Evolutionary conservation across 2,113 vertebrate genomes (phyloP).

Genomic region (Emydocephalus ijimae): DNA sequence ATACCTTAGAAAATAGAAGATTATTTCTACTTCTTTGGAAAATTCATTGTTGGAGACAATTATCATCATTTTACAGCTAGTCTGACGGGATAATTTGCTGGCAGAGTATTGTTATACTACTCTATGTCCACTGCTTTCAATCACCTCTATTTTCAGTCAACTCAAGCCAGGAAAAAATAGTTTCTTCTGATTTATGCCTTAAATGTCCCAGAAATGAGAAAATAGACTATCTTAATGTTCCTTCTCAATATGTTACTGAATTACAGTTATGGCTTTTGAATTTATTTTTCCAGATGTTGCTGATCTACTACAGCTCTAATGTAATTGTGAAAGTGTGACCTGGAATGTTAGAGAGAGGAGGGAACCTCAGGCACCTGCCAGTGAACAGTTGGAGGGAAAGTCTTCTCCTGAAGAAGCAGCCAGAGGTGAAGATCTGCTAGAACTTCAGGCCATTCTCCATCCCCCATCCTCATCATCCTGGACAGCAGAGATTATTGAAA

Average conservation of each 20-base stretch:
- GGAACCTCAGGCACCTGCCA: background rate
- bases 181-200: background rate
- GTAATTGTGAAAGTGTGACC: background rate
- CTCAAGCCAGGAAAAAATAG: background rate
- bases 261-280: background rate
- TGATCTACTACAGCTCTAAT: background rate
- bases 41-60: background rate
- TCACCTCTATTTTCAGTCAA: background rate
- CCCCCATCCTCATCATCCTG: fast-evolving
- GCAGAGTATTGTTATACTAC: background rate
- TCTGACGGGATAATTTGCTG: background rate
- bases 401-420: background rate
- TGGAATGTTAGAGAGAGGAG: background rate
- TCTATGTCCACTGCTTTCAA: background rate
- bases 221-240: background rate
- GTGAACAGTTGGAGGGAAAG: background rate
- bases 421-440: background rate
- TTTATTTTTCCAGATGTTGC: background rate
- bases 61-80: background rate
- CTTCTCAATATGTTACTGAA: background rate
- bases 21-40: conserved; percentile 37
- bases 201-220: background rate
- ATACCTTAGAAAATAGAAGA: conserved; percentile 20
- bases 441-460: background rate
- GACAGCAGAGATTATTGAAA: background rate